Conservation (phyloP, 2,888 invertebrate genomes). For the Drosophila niveifrons region DNA sequence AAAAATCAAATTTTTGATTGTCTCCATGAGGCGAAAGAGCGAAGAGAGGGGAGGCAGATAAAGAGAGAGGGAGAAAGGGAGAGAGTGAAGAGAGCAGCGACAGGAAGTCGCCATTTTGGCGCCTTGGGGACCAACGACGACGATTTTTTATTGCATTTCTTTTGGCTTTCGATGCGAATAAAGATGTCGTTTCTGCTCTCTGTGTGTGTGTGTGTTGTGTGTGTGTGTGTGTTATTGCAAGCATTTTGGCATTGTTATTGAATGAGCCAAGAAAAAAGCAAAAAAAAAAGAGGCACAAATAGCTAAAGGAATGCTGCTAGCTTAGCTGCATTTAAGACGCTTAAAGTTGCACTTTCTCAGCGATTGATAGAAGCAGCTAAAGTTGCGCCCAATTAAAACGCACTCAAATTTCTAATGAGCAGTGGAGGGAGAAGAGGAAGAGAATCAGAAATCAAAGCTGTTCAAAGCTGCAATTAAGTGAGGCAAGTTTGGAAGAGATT, state of each 20-base stretch:
- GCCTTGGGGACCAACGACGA: constrained; percentile 45
- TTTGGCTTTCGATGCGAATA: constrained; percentile 55
- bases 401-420: constrained; percentile 21
- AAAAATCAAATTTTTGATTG: constrained; percentile 72
- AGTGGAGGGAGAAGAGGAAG: too few relatives aligned
- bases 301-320: too few relatives aligned
- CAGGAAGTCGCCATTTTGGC: constrained; percentile 42
- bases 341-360: constrained; percentile 23
- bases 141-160: constrained; percentile 69
- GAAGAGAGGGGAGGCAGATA: neutral
- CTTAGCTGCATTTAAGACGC: constrained; percentile 27
- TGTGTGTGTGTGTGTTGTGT: constrained; percentile 9
- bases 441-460: too few relatives aligned
- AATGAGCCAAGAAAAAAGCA: constrained; percentile 20
- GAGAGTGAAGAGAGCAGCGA: neutral
- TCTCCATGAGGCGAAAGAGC: constrained; percentile 37
- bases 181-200: constrained; percentile 49
- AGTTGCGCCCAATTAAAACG: constrained; percentile 19
- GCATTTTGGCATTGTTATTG: constrained; percentile 39
- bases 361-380: constrained; percentile 11
- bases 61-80: neutral
- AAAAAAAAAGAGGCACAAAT: too few relatives aligned
- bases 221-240: constrained; percentile 14
- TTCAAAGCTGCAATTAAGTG: too few relatives aligned
- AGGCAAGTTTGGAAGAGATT: too few relatives aligned